These are phyloP conservation scores for Anoplopoma fimbria DNA, from an alignment of 2,113 vertebrate genomes.

Conservation along the genomic window DNA sequence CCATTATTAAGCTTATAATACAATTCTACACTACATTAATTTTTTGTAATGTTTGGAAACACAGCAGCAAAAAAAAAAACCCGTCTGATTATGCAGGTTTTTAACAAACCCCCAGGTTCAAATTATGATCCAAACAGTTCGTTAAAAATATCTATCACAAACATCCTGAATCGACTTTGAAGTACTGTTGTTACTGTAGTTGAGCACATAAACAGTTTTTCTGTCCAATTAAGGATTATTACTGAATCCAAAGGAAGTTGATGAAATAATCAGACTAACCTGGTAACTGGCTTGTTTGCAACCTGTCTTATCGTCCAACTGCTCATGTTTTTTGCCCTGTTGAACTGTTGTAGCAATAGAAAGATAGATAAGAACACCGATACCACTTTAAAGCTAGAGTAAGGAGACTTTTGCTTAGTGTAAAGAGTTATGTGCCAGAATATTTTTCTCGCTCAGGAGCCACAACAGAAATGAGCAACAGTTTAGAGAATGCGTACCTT, in stretches of 20 bases:
- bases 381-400: neutral
- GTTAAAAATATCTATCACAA: neutral
- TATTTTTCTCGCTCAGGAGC: no score
- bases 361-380: neutral
- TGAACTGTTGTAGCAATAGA: neutral
- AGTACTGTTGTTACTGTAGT: neutral
- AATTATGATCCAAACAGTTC: neutral
- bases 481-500: no score
- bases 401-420: neutral
- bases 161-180: neutral
- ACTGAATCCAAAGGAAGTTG: neutral
- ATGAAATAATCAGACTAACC: neutral
- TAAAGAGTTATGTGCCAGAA: no score
- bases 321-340: neutral
- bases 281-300: neutral
- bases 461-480: slow-evolving; percentile 3
- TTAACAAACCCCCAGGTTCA: neutral
- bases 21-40: neutral
- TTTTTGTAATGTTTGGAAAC: neutral
- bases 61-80: no score
- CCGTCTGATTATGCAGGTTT: neutral
- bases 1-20: neutral
- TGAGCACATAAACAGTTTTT: neutral
- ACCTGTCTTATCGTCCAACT: neutral
- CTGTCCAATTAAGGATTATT: neutral